phyloP scores from a whole-genome alignment of 2,113 vertebrate genomes.

The Elachura formosa region DNA sequence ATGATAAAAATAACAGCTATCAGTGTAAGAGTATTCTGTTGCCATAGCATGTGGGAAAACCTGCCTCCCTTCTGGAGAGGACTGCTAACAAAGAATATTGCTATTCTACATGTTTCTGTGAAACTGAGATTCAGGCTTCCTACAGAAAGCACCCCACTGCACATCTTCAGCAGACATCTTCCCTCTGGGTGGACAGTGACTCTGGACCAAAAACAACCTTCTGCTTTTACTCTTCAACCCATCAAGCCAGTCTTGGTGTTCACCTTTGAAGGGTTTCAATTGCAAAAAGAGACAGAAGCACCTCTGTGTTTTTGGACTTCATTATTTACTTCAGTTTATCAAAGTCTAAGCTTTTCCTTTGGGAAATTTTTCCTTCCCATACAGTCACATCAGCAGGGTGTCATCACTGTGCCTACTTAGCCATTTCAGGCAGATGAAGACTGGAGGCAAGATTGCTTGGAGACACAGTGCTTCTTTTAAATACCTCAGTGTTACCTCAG shows the following conservation, averaged over 20 bases:
- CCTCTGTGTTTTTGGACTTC: fast-evolving
- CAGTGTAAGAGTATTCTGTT: neutral
- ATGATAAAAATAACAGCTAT: neutral
- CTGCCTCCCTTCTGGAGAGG: neutral
- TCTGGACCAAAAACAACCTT: neutral
- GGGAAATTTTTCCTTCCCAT: neutral
- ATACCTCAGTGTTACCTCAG: fast-evolving
- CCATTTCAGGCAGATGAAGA: neutral
- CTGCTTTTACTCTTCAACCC: neutral
- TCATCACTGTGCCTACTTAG: neutral
- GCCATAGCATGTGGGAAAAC: neutral
- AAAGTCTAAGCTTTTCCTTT: neutral
- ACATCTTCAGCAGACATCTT: neutral
- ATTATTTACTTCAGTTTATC: neutral
- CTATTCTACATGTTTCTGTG: neutral
- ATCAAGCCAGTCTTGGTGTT: neutral
- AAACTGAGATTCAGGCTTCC: neutral
- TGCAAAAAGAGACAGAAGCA: neutral
- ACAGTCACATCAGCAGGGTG: neutral
- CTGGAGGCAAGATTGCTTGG: neutral
- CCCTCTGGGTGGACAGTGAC: neutral
- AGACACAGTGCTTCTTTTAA: neutral
- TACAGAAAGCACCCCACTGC: neutral
- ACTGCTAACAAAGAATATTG: neutral
- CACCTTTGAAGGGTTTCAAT: neutral